Evolutionary conservation across 2,797 vertebrate species (phyloP), one percentile per base, ranked within the genome.

Genomic region (Oryzias sinensis): DNA sequence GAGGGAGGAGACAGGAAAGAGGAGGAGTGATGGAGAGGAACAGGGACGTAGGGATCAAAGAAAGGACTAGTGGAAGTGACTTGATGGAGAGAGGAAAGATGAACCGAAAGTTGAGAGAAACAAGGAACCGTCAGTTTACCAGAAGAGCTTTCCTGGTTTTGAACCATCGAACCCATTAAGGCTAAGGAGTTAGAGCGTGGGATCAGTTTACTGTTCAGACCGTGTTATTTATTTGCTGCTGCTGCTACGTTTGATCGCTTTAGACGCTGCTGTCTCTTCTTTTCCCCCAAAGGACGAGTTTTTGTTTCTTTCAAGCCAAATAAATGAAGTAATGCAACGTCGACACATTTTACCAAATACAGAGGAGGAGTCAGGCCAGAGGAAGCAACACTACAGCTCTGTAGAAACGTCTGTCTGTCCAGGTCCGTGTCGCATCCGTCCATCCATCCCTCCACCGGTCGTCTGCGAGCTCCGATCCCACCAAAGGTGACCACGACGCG

Each of bases 211-310:
- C 65, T 74, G 64, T 81, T 78, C 54, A 57, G 63, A 73, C 20
- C 63, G 48, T 82, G 76, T 90, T 92, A 90, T 91, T 92, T 90
- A 91, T 93, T 91, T 76, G 77, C 75, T 87, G 73, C 79, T 88
- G 88, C 90, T 91, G 85, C 89, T 91, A 80, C 75, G 66, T 84
- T 77, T 77, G 65, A 80, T 89, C 90, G 84, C 80, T 90, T 91
- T 91, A 90, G 88, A 90, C 68, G 84, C 91, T 92, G 89, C 90
- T 91, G 84, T 88, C 74, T 70, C 74, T 79, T 81, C 48, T 86
- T 82, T 81, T 81, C 87, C 87, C 87, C 90, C 87, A 92, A 93
- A 92, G 88, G 87, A 87, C 68, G 67, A 74, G 73, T 53, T 80
- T 79, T 41, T 72, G 68, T 64, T 67, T 71, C 24, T 78, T 74